These are phyloP conservation scores for Chlamydotis undulata DNA, from an alignment of 2,113 vertebrate genomes.

Conservation along the genomic window DNA sequence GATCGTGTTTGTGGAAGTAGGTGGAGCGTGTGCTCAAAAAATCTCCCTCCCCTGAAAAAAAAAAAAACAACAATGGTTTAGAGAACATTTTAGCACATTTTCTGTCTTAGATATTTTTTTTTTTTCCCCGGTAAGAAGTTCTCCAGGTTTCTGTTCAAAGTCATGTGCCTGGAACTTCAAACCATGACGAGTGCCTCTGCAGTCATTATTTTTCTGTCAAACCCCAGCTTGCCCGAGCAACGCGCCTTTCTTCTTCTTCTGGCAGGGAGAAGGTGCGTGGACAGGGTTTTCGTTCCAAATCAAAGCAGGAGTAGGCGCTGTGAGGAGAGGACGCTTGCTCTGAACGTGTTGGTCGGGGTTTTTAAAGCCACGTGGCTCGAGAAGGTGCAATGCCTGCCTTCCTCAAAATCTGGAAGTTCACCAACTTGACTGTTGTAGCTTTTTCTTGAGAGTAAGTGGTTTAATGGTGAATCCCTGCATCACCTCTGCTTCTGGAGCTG, in stretches of 20 bases:
- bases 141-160: background rate
- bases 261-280: background rate
- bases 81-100: background rate
- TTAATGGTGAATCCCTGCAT: background rate
- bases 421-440: background rate
- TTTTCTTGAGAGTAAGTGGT: background rate
- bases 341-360: rapidly evolving
- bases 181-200: background rate
- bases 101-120: background rate
- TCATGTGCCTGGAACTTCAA: background rate
- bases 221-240: background rate
- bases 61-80: background rate
- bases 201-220: background rate
- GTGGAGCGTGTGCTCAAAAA: background rate
- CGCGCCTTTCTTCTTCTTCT: background rate
- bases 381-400: background rate
- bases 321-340: background rate
- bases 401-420: background rate
- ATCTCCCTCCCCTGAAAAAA: background rate
- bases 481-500: background rate
- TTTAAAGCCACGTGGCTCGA: background rate
- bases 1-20: background rate
- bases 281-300: background rate
- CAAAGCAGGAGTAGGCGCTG: background rate
- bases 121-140: background rate